Conservation (phyloP, 2,888 invertebrate species). For the Argynnis bischoffii region DNA sequence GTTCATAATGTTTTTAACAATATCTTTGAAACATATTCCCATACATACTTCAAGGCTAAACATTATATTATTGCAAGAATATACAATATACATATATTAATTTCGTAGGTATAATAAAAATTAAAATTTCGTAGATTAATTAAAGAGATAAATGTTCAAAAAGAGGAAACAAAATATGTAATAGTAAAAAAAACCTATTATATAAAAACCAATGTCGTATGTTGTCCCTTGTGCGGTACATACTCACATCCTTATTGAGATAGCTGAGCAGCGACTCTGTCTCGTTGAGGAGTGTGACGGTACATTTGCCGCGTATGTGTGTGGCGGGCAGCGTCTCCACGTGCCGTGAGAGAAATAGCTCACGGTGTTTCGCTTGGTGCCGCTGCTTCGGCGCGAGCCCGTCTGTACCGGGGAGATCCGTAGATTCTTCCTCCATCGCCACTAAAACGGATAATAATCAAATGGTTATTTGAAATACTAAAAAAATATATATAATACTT, state of each 20-base stretch:
- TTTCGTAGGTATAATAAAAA: too few species aligned
- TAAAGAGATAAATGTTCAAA: neutral
- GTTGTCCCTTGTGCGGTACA: conserved; percentile 58
- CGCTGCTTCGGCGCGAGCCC: conserved; percentile 91
- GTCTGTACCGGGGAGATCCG: conserved; percentile 83
- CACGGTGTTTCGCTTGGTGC: conserved; percentile 98
- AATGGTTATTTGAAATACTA: neutral
- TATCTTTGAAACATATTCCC: too few species aligned
- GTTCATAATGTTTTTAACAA: too few species aligned
- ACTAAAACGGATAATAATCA: conserved; percentile 67
- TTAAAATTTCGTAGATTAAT: too few species aligned
- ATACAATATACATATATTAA: too few species aligned
- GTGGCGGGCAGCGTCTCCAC: conserved; percentile 99
- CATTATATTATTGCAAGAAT: too few species aligned
- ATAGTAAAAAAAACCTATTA: neutral
- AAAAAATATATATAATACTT: too few species aligned
- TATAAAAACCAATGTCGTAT: neutral
- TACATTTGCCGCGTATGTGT: conserved; percentile 99
- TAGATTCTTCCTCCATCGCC: conserved; percentile 87
- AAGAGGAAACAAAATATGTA: neutral
- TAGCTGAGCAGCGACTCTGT: conserved; percentile 98
- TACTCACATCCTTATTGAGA: conserved; percentile 95
- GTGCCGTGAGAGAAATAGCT: conserved; percentile 98
- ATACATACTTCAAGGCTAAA: too few species aligned
- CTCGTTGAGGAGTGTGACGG: conserved; percentile 99